Base-by-base conservation (phyloP, 23 tunicate species). In the Styela clava region DNA sequence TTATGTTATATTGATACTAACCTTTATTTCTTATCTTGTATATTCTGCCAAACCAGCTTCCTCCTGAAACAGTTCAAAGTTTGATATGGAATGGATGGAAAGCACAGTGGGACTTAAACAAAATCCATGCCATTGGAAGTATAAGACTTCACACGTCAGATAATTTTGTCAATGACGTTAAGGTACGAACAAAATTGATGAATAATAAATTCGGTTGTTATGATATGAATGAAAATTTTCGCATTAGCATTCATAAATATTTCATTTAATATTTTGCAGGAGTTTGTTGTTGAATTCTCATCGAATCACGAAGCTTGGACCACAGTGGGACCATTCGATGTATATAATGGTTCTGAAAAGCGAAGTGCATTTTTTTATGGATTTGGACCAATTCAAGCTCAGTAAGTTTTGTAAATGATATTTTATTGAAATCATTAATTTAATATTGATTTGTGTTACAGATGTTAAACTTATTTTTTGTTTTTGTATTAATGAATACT, bases 61-160 rank as follows among this genome's bases (percentile, higher is more conserved):
- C 56, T 44, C 79, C 62, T 0, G 69, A 19, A 0, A 33, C 44
- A 18, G 27, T 16, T 23, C 71, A 70, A 16, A 61, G 19, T 23
- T 9, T 69, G 34, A 26, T 31, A 33, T 91, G 97, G 97, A 76
- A 77, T 34, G 97, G 97, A 22, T 91, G 97, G 97, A 44, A 28
- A 23, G 89, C 86, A 24, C 33, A 34, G 3, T 82, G 88, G 63
- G 89, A 85, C 51, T 70, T 91, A 21, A 62, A 78, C 71, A 3
- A 26, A 2, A 74, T 76, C 21, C 80, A 85, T 63, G 82, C 78
- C 23, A 61, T 91, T 37, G 88, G 86, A 67, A 91, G 97, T 71
- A 70, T 91, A 31, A 74, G 84, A 37, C 84, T 91, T 28, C 83
- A 82, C 68, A 85, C 89, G 2, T 91, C 97, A 2, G 25, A 36